Conservation (phyloP, 2,888 invertebrate species). For the Ectropis crepuscularia region DNA sequence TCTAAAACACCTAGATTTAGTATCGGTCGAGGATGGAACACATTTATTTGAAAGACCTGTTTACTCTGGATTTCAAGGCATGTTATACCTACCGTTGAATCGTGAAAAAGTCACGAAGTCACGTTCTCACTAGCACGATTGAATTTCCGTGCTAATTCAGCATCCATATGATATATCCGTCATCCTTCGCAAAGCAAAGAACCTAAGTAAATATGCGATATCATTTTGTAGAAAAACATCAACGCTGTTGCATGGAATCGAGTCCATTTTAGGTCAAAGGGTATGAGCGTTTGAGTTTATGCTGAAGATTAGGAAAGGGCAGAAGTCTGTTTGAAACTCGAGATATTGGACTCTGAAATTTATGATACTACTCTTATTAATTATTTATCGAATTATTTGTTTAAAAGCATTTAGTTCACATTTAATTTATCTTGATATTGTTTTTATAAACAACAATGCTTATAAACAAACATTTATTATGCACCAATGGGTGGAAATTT, state of each 20-base stretch:
- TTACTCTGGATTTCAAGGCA: no score
- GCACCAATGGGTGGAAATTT: no score
- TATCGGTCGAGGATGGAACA: no score
- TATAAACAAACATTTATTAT: no score
- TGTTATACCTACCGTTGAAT: neutral
- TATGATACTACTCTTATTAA: no score
- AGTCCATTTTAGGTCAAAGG: constrained; percentile 22
- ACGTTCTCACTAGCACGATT: constrained; percentile 33
- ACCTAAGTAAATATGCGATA: constrained; percentile 32
- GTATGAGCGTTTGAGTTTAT: constrained; percentile 38
- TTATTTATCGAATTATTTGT: no score
- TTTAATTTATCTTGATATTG: no score
- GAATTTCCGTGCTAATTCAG: constrained; percentile 15
- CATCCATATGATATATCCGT: constrained; percentile 5
- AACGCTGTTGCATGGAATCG: constrained; percentile 40
- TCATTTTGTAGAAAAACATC: constrained; percentile 38
- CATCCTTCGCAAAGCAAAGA: constrained; percentile 12
- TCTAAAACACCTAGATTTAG: no score
- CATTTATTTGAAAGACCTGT: no score
- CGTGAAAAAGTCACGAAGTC: constrained; percentile 2
- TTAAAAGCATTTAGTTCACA: no score
- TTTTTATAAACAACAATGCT: no score
- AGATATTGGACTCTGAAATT: no score
- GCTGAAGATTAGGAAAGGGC: neutral
- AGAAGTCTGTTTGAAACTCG: neutral